Evolutionary conservation across 2,888 invertebrate genomes (phyloP).

Genomic region (Heliothis peltigera): DNA sequence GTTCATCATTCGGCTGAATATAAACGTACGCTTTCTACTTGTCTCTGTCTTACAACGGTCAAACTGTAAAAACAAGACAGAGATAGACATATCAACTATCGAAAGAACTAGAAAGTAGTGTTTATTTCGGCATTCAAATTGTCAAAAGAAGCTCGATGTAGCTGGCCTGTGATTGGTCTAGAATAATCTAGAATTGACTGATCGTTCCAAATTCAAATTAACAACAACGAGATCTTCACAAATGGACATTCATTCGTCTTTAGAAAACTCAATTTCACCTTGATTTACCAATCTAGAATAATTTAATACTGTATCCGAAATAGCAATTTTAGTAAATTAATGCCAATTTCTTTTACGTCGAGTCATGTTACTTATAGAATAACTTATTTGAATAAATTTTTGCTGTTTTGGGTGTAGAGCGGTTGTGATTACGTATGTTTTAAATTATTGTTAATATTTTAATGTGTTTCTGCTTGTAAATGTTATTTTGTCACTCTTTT

Average conservation of each 20-base stretch:
- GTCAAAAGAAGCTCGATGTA: background rate
- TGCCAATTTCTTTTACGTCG: conserved; percentile 45
- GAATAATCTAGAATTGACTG: background rate
- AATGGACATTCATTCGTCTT: conserved; percentile 18
- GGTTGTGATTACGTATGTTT: conserved; percentile 73
- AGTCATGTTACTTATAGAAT: conserved; percentile 51
- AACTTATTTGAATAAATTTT: conserved; percentile 60
- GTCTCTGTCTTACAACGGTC: background rate
- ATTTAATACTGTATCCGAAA: conserved; percentile 63
- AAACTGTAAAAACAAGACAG: background rate
- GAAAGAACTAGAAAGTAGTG: background rate
- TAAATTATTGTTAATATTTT: conserved; percentile 64
- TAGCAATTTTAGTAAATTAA: conserved; percentile 59
- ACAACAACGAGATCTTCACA: background rate
- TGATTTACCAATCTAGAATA: conserved; percentile 44
- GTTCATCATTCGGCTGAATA: conserved; percentile 4
- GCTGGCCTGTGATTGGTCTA: background rate
- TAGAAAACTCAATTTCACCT: conserved; percentile 39
- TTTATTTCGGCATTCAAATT: background rate
- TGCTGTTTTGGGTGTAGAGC: conserved; percentile 67
- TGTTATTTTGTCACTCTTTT: conserved; percentile 33
- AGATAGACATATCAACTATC: background rate
- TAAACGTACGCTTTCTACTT: background rate
- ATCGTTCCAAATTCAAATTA: background rate
- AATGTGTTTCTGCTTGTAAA: conserved; percentile 54